Conservation (phyloP, 35 echinoderm and acorn worm genomes). For the Amphiura filiformis region DNA sequence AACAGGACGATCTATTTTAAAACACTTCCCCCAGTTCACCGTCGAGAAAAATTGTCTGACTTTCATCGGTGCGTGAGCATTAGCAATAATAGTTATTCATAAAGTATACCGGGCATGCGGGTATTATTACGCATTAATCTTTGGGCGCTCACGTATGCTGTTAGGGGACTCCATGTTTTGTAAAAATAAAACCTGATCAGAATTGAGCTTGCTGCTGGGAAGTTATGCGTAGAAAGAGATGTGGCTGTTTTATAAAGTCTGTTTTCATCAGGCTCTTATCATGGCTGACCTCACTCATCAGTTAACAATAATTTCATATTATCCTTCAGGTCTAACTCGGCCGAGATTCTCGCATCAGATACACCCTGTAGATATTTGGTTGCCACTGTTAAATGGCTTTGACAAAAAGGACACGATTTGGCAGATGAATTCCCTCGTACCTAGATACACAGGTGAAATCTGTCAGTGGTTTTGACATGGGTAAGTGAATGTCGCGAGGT, state of each 20-base stretch:
- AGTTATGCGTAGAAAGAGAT: background rate
- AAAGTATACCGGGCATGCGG: background rate
- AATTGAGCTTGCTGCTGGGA: background rate
- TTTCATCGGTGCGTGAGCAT: constrained; percentile 1
- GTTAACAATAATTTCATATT: constrained; percentile 10
- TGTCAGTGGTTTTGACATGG: background rate
- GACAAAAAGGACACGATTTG: background rate
- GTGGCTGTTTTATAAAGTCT: constrained; percentile 10
- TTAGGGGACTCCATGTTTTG: constrained; percentile 1
- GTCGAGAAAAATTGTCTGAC: background rate
- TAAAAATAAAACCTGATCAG: constrained; percentile 2
- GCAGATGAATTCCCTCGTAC: background rate
- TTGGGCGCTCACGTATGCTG: constrained; percentile 5
- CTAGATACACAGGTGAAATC: background rate
- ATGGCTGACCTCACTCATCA: background rate
- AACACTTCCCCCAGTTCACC: background rate
- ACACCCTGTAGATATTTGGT: constrained; percentile 10
- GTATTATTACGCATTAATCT: constrained; percentile 1
- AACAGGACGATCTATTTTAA: background rate
- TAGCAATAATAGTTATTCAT: constrained; percentile 7
- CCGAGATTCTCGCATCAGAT: background rate
- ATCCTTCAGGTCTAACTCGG: background rate
- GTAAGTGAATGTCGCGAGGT: background rate
- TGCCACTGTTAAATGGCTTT: constrained; percentile 6
- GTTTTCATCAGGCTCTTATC: background rate